Conservation (phyloP, 2,797 vertebrate species). For the Typhlichthys subterraneus region DNA sequence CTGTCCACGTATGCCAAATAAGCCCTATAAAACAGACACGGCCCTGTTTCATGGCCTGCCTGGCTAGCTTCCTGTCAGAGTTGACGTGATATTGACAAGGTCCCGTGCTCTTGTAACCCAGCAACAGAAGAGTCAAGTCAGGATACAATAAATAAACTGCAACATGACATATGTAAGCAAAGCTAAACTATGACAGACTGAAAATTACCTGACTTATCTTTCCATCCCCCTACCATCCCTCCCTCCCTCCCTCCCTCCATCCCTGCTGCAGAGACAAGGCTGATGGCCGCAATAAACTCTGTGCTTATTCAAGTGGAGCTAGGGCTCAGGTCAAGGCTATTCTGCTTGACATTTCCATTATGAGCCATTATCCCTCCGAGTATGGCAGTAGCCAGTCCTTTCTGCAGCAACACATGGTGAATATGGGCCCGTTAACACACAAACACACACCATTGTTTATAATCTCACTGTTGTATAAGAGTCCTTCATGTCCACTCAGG, state of each 20-base stretch:
- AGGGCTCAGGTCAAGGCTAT: not conserved
- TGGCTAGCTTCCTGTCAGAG: conserved; percentile 55
- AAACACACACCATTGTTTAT: not conserved
- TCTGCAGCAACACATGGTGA: no score
- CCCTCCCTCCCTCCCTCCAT: not conserved
- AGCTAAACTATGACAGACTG: conserved; percentile 21
- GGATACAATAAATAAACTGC: no score
- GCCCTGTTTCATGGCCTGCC: conserved; percentile 54
- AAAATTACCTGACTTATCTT: conserved; percentile 42
- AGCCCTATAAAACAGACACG: conserved; percentile 69
- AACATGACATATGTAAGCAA: no score
- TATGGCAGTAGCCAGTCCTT: not conserved
- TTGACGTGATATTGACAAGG: conserved; percentile 58
- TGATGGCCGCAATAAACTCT: not conserved
- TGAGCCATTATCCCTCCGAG: conserved; percentile 7
- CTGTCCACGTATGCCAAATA: conserved; percentile 68
- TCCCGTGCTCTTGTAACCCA: conserved; percentile 57
- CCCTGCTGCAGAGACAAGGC: not conserved
- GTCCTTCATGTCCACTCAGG: no score
- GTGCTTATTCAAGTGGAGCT: conserved; percentile 4
- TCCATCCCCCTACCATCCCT: not conserved
- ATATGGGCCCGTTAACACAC: not conserved
- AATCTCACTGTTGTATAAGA: not conserved
- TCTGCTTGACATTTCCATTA: conserved; percentile 13
- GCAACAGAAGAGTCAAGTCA: conserved; percentile 29